Percentiles rank a stretch among this genome's conserved stretches.
Conservation (phyloP, 2,113 vertebrate genomes). For the Tichodroma muraria region DNA sequence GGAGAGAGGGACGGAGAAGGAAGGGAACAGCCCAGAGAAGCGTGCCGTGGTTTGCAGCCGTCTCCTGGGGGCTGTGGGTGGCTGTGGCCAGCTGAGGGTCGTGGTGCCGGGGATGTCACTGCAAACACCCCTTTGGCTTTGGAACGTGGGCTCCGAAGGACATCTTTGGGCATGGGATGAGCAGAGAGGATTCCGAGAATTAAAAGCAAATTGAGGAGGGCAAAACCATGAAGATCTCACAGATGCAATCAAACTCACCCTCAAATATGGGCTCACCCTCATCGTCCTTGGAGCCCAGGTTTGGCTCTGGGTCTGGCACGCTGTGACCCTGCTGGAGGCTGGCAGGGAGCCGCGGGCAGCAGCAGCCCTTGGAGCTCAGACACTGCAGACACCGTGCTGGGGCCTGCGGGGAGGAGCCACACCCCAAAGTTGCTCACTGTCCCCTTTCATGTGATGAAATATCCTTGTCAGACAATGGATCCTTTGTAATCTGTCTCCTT, state of each 20-base stretch:
- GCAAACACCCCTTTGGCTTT: not conserved
- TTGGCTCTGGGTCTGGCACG: rapidly evolving
- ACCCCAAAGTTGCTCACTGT: not conserved
- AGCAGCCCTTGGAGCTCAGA: not conserved
- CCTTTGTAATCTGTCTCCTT: not conserved
- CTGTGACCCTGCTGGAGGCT: not conserved
- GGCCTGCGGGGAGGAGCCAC: not conserved
- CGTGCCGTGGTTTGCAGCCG: rapidly evolving
- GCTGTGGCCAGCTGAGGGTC: rapidly evolving
- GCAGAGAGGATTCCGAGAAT: not conserved
- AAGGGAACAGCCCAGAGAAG: not conserved
- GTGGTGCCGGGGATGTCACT: rapidly evolving
- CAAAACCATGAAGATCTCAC: not conserved
- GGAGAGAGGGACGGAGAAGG: not conserved
- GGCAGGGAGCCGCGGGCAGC: rapidly evolving
- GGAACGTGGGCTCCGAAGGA: not conserved
- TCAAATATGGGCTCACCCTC: rapidly evolving
- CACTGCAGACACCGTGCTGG: rapidly evolving
- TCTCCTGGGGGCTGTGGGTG: not conserved
- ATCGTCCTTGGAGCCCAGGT: not conserved
- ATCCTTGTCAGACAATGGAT: not conserved
- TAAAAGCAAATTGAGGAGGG: not conserved
- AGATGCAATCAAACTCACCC: rapidly evolving
- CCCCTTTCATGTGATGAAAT: not conserved
- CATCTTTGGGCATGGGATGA: rapidly evolving